These are phyloP conservation scores for Dryobotodes eremita DNA, from an alignment of 2,888 invertebrate species.

Conservation along the genomic window DNA sequence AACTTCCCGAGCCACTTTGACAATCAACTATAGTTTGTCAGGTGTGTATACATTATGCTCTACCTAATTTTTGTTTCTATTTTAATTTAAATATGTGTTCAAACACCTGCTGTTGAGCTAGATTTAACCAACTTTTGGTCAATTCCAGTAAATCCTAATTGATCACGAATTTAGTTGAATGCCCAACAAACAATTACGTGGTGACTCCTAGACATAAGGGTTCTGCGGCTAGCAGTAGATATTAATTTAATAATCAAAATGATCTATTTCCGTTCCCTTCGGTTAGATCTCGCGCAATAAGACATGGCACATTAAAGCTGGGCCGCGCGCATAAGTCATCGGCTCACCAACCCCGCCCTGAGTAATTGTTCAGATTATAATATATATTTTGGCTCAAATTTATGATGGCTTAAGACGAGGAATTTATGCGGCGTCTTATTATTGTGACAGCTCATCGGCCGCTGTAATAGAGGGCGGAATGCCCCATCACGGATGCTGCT, in stretches of 20 bases:
- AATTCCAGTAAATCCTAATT: neutral
- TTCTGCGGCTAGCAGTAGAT: conserved; percentile 48
- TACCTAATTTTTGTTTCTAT: neutral
- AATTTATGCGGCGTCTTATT: conserved; percentile 86
- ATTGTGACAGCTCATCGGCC: conserved; percentile 84
- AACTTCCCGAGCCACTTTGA: neutral
- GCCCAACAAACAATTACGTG: neutral
- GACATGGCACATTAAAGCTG: conserved; percentile 72
- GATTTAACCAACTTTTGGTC: neutral
- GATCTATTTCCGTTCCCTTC: conserved; percentile 63
- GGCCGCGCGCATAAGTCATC: conserved; percentile 74
- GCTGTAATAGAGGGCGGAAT: conserved; percentile 70
- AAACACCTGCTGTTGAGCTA: neutral
- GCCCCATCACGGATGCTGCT: neutral
- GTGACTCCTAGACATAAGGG: neutral
- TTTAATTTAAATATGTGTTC: neutral
- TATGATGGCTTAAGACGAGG: conserved; percentile 77
- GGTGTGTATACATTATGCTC: neutral
- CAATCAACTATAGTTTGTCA: neutral
- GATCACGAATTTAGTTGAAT: neutral
- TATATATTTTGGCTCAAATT: conserved; percentile 80
- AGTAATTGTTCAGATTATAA: conserved; percentile 86
- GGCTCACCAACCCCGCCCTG: conserved; percentile 72
- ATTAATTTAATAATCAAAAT: conserved; percentile 69
- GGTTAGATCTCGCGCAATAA: conserved; percentile 65